These are phyloP conservation scores for Scaptomyza reducta DNA, from an alignment of 2,888 invertebrate genomes.

Conservation along the genomic window DNA sequence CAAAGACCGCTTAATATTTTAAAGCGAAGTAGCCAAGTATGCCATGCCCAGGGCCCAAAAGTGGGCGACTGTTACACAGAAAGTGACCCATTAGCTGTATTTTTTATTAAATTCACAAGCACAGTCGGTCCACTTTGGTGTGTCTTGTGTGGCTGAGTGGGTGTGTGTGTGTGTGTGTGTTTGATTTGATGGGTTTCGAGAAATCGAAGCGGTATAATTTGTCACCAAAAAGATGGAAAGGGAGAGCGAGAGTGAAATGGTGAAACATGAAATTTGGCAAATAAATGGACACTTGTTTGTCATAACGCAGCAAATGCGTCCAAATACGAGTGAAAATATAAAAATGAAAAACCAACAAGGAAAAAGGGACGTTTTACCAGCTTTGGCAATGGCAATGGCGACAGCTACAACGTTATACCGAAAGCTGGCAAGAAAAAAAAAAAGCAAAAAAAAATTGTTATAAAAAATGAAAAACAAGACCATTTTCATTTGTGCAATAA, in stretches of 20 bases:
- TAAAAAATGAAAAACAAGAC: constrained; percentile 75
- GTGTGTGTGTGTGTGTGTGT: not conserved
- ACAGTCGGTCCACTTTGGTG: constrained; percentile 57
- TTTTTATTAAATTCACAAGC: constrained; percentile 67
- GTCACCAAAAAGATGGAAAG: constrained; percentile 48
- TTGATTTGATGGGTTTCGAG: constrained; percentile 58
- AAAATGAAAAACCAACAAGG: constrained; percentile 41
- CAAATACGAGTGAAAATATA: constrained; percentile 63
- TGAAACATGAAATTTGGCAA: constrained; percentile 78
- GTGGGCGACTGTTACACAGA: constrained; percentile 35
- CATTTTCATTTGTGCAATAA: constrained; percentile 77
- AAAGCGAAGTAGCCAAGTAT: constrained; percentile 65
- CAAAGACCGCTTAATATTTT: constrained; percentile 69
- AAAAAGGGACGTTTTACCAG: constrained; percentile 34
- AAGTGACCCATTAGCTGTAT: constrained; percentile 68
- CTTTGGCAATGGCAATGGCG: constrained; percentile 22
- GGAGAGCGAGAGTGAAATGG: constrained; percentile 47
- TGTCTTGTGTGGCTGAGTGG: no score
- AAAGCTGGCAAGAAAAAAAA: constrained; percentile 1
- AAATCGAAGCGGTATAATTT: constrained; percentile 77
- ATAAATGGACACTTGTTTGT: constrained; percentile 80
- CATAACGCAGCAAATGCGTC: constrained; percentile 78
- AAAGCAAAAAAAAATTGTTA: constrained; percentile 28
- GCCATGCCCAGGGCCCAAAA: constrained; percentile 30
- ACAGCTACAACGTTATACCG: constrained; percentile 55